Evolutionary conservation across 2,113 vertebrate genomes (phyloP), one percentile per base, ranked within the genome.

Genomic region (Axis porcinus): DNA sequence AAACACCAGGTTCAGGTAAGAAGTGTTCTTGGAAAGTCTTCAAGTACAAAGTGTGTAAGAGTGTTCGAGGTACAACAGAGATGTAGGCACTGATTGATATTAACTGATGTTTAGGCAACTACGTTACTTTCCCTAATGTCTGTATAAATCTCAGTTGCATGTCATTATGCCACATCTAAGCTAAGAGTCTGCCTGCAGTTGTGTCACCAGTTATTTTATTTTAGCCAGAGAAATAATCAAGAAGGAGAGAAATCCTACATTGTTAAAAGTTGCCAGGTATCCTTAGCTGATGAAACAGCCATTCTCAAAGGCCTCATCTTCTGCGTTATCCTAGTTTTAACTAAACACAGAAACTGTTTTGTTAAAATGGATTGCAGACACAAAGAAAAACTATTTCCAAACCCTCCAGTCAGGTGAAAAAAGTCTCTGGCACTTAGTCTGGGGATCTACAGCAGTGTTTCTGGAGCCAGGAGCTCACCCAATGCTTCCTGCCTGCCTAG

Each of bases 371-470:
- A 86, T 89, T 95, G 86, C 81, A 97, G 89, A 55, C 2, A 97
- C 74, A 98, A 98, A 98, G 83, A 93, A 8, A 84, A 98, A 5
- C 5, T 82, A 81, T 84, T 97, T 96, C 25, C 58, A 97, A 79
- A 70, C 64, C 92, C 40, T 81, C 47, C 30, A 84, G 96, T 98
- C 76, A 45, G 21, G 96, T 81, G 78, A 11, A 52, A 98, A 98
- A 96, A 55, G 89, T 55, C 33, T 1, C 89, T 97, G 97, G 98
- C 96, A 79, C 45, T 91, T 89, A 81, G 86, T 97, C 23, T 6
- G 1, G 40, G 91, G 97, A 89, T 97, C 97, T 97, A 96, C 95
- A 97, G 97, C 97, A 67, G 64, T 50, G 92, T 47, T 95, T 36
- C 50, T 16, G 3, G 88, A 97, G 96, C 95, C 97, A 84, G 52